Conservation (phyloP, 2,888 invertebrate genomes). For the Aporophyla nigra region DNA sequence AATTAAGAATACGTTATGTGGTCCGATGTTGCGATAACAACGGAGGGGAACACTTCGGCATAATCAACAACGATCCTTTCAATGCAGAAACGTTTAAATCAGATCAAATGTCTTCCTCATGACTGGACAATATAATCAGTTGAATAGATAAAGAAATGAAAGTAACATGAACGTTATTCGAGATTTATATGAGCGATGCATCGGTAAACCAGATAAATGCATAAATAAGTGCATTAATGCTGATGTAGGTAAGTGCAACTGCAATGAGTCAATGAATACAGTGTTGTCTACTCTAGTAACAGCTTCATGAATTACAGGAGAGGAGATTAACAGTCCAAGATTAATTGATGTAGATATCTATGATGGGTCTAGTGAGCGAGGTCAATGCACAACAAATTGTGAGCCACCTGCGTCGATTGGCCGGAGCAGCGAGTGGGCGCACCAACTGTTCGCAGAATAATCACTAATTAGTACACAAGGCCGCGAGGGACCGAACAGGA, state of each 20-base stretch:
- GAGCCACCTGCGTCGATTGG: slow-evolving; percentile 67
- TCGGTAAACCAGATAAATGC: slow-evolving; percentile 24
- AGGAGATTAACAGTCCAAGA: slow-evolving; percentile 51
- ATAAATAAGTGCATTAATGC: slow-evolving; percentile 47
- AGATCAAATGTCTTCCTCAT: slow-evolving; percentile 61
- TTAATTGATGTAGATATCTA: slow-evolving; percentile 58
- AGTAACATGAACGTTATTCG: slow-evolving; percentile 63
- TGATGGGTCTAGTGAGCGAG: slow-evolving; percentile 59
- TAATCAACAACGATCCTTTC: slow-evolving; percentile 65
- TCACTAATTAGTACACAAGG: slow-evolving; percentile 67
- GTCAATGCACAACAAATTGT: slow-evolving; percentile 68
- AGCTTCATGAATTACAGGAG: slow-evolving; percentile 47
- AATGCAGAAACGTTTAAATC: slow-evolving; percentile 62
- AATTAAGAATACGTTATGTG: slow-evolving; percentile 74
- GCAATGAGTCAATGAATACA: slow-evolving; percentile 42
- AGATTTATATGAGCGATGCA: slow-evolving; percentile 44
- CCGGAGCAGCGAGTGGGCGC: slow-evolving; percentile 65
- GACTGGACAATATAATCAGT: slow-evolving; percentile 54
- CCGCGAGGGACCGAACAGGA: slow-evolving; percentile 48
- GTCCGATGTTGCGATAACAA: slow-evolving; percentile 72
- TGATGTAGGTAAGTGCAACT: slow-evolving; percentile 51
- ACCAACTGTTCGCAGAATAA: slow-evolving; percentile 68
- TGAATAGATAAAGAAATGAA: slow-evolving; percentile 70
- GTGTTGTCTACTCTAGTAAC: slow-evolving; percentile 37
- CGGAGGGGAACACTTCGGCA: slow-evolving; percentile 47